Percentiles rank a stretch among this genome's conserved stretches.
Evolutionary conservation across 1,140 invertebrate species (phyloP).

Genomic region (Solenopsis fugax): DNA sequence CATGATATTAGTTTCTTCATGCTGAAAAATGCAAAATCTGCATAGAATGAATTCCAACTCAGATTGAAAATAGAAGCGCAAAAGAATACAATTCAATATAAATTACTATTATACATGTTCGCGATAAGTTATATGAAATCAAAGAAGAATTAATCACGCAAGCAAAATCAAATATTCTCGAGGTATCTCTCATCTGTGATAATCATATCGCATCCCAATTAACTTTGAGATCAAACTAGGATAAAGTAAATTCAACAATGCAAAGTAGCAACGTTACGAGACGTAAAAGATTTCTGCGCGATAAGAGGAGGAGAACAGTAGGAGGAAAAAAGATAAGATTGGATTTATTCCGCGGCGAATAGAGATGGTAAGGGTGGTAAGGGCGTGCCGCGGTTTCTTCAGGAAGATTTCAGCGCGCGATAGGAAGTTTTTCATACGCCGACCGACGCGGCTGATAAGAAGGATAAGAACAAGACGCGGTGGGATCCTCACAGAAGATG

Average conservation of each 20-base stretch:
- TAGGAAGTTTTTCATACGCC: constrained; percentile 81
- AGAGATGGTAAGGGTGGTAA: constrained; percentile 53
- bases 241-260: constrained; percentile 24
- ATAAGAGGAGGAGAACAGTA: constrained; percentile 27
- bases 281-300: constrained; percentile 60
- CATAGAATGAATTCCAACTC: neutral
- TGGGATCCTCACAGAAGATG: constrained; percentile 48
- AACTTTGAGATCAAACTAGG: constrained; percentile 12
- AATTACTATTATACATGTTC: neutral
- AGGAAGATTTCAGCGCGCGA: constrained; percentile 78
- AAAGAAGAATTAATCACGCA: neutral
- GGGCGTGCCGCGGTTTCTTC: constrained; percentile 65
- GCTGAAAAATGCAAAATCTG: neutral
- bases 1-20: neutral
- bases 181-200: neutral
- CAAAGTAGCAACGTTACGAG: constrained; percentile 32
- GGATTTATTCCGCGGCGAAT: constrained; percentile 64
- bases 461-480: constrained; percentile 70
- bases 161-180: neutral
- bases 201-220: constrained; percentile 11
- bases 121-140: neutral
- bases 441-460: constrained; percentile 73
- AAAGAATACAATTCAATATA: neutral
- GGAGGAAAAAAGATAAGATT: constrained; percentile 48
- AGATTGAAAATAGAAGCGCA: neutral